Base-by-base conservation (phyloP, 30 jellyfish, hydroid and myxozoan genomes). In the Hydractinia echinata region DNA sequence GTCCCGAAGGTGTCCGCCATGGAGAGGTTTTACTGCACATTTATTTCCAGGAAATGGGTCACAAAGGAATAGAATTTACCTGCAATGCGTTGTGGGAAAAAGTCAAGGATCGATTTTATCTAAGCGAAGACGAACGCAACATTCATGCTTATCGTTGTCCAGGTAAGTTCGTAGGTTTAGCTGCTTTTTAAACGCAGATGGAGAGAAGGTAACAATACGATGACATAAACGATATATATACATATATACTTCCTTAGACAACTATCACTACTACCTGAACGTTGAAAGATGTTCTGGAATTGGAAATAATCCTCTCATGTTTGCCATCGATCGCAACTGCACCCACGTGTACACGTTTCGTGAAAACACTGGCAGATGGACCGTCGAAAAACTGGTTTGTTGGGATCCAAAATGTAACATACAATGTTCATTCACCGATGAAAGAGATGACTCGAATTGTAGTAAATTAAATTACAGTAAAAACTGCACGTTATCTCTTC, bases 321-420 rank as follows among this genome's bases (percentile, higher is more conserved):
- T 64, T 64, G 74, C 74, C 74, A 13, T 64, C 18, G 74, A 64
- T 51, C 19, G 39, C 51, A 64, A 64, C 18, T 64, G 74, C 74
- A 6, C 74, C 18, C 74, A 64, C 74, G 74, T 64, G 74, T 64
- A 64, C 74, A 64, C 74, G 1, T 64, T 64, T 51, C 19, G 39
- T 64, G 74, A 64, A 64, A 64, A 6, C 39, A 44, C 19, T n/a
- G 74, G 74, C 10, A 51, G 19, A 44, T 64, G 74, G 74, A 64
- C 9, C 9, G 51, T 64, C 10, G 18, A 64, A 51, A 64, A 64
- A 0, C 74, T n/a, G 39, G 74, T 64, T 44, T 64, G 74, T 13
- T 44, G 51, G 10, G 74, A 64, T 13, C 9, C 10, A 51, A 64
- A 64, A 13, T 64, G 74, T 64, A 64, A 64, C 74, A 64, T 64